Evolutionary conservation across 2,797 vertebrate genomes (phyloP), one percentile per base, ranked within the genome.

Genomic region (Alauda arvensis): DNA sequence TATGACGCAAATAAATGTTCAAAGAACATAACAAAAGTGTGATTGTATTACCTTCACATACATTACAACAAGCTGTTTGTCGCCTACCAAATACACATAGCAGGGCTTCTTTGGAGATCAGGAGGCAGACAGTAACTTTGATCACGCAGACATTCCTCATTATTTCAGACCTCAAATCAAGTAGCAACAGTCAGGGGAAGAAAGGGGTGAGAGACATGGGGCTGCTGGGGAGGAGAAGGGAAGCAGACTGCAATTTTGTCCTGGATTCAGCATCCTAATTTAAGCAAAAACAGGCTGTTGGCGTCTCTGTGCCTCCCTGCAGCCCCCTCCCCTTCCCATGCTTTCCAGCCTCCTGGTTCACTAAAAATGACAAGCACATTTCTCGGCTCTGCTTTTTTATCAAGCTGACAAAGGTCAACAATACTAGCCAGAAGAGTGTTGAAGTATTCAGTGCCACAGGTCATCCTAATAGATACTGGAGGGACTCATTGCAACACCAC

Each of bases 371-470:
- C 88, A 93, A 94, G 89, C 85, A 90, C 86, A 83, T 94, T 94
- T 75, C 89, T 83, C 85, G 55, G 59, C 85, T 95, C 91, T 96
- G 82, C 74, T 96, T 96, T 97, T 91, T 97, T 97, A 98, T 97
- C 97, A 97, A 92, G 95, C 96, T 97, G 96, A 97, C 98, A 98
- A 98, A 98, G 98, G 98, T 98, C 98, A 98, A 91, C 93, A 96
- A 97, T 98, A 97, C 96, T 96, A 95, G 91, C 95, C 96, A 95
- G 96, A 97, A 92, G 96, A 95, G 63, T 94, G 85, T 60, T 95
- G 92, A 95, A 95, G 95, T 94, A 95, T 92, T 94, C 90, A 60
- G 86, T 95, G 97, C 96, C 97, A 97, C 96, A 95, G 96, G 97
- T 98, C 97, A 97, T 95, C 94, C 94, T 96, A 96, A 96, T 95